phyloP scores from a whole-genome alignment of 1,140 invertebrate genomes.

The Lucilia cuprina region DNA sequence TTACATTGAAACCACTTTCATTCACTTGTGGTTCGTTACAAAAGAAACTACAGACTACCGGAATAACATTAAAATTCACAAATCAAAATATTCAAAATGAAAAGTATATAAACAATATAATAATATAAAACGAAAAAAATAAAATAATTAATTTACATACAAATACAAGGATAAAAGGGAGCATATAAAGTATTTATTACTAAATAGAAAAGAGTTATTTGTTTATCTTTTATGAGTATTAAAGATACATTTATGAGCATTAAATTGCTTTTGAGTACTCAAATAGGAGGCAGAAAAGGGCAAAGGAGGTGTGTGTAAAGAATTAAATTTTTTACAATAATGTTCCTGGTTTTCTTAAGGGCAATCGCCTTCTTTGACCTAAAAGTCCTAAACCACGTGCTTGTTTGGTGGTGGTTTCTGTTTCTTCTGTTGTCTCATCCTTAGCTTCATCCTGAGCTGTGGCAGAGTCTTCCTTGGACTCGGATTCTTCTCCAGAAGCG shows the following conservation, averaged over 20 bases:
- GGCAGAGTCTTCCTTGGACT: slow-evolving; percentile 46
- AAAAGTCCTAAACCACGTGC: slow-evolving; percentile 68
- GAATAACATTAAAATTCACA: not conserved
- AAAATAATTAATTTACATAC: slow-evolving; percentile 4
- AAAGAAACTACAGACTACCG: not conserved
- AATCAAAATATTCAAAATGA: not conserved
- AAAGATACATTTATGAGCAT: slow-evolving; percentile 24
- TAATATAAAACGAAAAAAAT: not conserved
- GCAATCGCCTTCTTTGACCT: slow-evolving; percentile 68
- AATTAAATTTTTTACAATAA: slow-evolving; percentile 51
- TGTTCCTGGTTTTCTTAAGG: slow-evolving; percentile 67
- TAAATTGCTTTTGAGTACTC: slow-evolving; percentile 29
- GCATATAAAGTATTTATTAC: too few species aligned
- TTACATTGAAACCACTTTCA: not conserved
- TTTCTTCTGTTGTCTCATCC: slow-evolving; percentile 63
- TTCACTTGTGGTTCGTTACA: not conserved
- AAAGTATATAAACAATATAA: not conserved
- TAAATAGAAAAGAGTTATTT: not conserved
- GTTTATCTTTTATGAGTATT: not conserved
- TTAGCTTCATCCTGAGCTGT: slow-evolving; percentile 47
- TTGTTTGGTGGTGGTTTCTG: slow-evolving; percentile 63
- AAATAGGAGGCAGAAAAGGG: not conserved
- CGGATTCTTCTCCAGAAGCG: slow-evolving; percentile 43
- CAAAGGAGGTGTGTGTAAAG: not conserved
- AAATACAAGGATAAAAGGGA: not conserved